A percentile compares a stretch with the other conserved stretches of the same genome.
Evolutionary conservation across 2,888 invertebrate species (phyloP).

Genomic region (Tineola bisselliella): DNA sequence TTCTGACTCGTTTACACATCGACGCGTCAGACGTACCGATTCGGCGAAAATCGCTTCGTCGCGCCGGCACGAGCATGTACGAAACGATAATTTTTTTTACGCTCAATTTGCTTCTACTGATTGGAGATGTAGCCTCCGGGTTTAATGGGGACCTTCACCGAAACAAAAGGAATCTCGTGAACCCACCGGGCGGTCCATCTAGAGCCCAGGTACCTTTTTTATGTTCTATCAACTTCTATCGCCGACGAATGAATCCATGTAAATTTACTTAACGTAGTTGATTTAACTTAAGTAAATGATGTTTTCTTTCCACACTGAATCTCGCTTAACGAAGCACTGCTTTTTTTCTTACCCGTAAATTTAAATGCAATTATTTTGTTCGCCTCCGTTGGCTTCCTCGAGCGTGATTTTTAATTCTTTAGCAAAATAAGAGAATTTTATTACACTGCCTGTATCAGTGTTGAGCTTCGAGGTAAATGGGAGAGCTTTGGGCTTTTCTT

Average conservation of each 20-base stretch:
- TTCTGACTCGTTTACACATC: conserved; percentile 25
- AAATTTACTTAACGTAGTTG: conserved; percentile 45
- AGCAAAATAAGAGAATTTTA: conserved; percentile 1
- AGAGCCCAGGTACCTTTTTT: conserved; percentile 63
- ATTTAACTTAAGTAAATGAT: conserved; percentile 56
- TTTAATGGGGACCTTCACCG: conserved; percentile 29
- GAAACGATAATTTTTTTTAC: conserved; percentile 34
- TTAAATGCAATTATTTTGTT: conserved; percentile 53
- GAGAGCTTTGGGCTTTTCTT: background rate
- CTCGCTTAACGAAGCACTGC: conserved; percentile 54
- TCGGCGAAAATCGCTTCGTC: conserved; percentile 20
- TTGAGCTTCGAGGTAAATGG: background rate
- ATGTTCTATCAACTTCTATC: background rate
- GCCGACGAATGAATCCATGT: conserved; percentile 20
- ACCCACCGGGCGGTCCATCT: conserved; percentile 66
- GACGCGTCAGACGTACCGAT: conserved; percentile 23
- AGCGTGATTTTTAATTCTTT: conserved; percentile 12
- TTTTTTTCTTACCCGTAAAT: conserved; percentile 54
- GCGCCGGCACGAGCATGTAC: conserved; percentile 31
- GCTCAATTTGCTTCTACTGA: conserved; percentile 34
- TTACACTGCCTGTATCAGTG: background rate
- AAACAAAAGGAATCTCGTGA: conserved; percentile 65
- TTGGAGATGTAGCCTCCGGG: background rate
- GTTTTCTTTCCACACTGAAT: conserved; percentile 52
- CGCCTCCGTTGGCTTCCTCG: conserved; percentile 31